Conservation (phyloP, 2,113 vertebrate genomes). For the Ivindomyrus marchei region DNA sequence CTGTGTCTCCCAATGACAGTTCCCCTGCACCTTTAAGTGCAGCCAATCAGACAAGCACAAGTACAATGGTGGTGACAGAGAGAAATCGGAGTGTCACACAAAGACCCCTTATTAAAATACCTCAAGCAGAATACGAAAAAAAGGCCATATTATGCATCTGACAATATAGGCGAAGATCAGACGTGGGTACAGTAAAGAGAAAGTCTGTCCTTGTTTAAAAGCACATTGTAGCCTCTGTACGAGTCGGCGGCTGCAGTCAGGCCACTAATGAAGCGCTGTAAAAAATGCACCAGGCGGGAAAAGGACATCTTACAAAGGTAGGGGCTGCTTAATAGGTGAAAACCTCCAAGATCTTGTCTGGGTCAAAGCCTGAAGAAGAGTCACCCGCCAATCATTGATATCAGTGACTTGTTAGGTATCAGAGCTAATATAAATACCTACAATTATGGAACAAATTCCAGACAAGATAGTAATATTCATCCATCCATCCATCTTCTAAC, state of each 20-base stretch:
- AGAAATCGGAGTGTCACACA: conserved; percentile 53
- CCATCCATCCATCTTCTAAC: background rate
- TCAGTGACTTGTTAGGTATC: conserved; percentile 13
- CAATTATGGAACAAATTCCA: background rate
- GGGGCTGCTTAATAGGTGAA: conserved; percentile 25
- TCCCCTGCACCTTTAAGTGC: conserved; percentile 54
- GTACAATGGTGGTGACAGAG: conserved; percentile 39
- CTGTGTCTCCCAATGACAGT: conserved; percentile 46
- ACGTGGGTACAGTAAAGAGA: conserved; percentile 39
- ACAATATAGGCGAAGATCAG: conserved; percentile 52
- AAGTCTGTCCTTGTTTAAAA: conserved; percentile 33
- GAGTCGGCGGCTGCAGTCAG: conserved; percentile 37
- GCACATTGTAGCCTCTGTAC: conserved; percentile 26
- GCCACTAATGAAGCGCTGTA: conserved; percentile 49
- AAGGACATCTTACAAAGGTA: conserved; percentile 40
- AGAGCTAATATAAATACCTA: background rate
- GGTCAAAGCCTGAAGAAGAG: conserved; percentile 43
- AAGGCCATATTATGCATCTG: conserved; percentile 44
- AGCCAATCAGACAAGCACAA: conserved; percentile 47
- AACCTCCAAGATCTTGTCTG: conserved; percentile 39
- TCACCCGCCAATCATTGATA: conserved; percentile 29
- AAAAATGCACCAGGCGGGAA: conserved; percentile 28
- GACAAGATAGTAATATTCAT: background rate
- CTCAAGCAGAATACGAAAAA: conserved; percentile 48
- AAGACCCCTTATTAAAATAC: conserved; percentile 65